Conservation (phyloP, 2,113 vertebrate genomes). For the Cebus imitator region DNA sequence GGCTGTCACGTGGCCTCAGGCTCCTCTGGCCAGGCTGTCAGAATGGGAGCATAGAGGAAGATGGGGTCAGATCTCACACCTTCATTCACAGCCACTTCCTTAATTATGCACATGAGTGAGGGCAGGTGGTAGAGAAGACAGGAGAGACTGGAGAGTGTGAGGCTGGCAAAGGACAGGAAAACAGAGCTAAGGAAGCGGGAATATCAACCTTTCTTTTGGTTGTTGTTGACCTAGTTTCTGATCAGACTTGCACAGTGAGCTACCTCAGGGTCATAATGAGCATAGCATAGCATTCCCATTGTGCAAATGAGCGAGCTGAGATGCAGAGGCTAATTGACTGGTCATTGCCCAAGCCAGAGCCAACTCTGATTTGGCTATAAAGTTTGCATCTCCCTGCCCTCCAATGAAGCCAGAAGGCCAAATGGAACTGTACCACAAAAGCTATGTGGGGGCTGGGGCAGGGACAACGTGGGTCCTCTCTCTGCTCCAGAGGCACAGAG, state of each 20-base stretch:
- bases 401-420: not conserved
- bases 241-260: not conserved
- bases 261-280: not conserved
- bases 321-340: not conserved
- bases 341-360: not conserved
- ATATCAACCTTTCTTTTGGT: not conserved
- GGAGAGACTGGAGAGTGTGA: not conserved
- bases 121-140: not conserved
- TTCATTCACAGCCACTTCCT: not conserved
- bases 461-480: not conserved
- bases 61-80: not conserved
- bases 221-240: slow-evolving; percentile 39
- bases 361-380: not conserved
- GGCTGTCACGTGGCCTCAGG: not conserved
- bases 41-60: not conserved
- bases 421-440: not conserved
- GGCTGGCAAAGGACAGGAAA: not conserved
- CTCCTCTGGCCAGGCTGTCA: rapidly evolving
- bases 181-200: not conserved
- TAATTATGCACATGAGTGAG: not conserved
- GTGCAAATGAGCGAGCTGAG: not conserved
- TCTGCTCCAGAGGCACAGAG: slow-evolving; percentile 48
- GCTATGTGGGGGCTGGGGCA: not conserved
- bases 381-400: slow-evolving; percentile 19
- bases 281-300: not conserved